Base-by-base conservation (phyloP, 2,888 invertebrate species). In the Phoenoteleia sp. region DNA sequence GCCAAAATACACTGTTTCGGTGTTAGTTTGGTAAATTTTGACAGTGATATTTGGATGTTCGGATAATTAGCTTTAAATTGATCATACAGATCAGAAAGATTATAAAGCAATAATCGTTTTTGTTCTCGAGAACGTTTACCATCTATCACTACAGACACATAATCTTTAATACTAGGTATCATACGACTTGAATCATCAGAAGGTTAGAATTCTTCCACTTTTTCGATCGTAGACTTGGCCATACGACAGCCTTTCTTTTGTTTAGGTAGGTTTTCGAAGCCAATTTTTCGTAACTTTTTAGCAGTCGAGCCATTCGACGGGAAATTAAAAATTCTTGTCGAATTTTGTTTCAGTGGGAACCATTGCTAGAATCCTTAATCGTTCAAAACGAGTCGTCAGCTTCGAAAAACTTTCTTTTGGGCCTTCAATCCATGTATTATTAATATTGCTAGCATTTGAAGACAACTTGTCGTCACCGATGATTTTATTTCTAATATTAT, bases 151-250 rank as follows among this genome's bases (percentile, higher is more conserved):
- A 58, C 23, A 23, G 17, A 27, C 4, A 58, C 36, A 36, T 25
- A 58, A 58, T 58, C 58, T 19, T 58, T 58, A 2, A 58, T 58
- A 11, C 58, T 33, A 1, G 58, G 58, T n/a, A 19, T 25, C 19
- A 36, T 58, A 11, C 58, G 17, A 29, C 36, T 58, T 17, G 36
- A 29, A 29, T 58, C 33, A 33, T 58, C 58, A 1, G 33, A 58
- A 58, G 29, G 36, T 29, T 29, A 58, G 25, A 58, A 58, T 29
- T 29, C 3, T 29, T 29, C 15, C n/a, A 27, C 23, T 23, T 23
- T 23, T 49, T 49, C 23, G 4, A 49, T 23, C 23, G 49, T 49
- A 23, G 49, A 49, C 17, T 17, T 15, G 13, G 15, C 6, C 17
- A 56, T 11, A 25, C 27, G 64, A 29, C 64, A 17, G 7, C 36